Evolutionary conservation across 1,140 invertebrate genomes (phyloP).

Genomic region (Vollenhovia emeryi): DNA sequence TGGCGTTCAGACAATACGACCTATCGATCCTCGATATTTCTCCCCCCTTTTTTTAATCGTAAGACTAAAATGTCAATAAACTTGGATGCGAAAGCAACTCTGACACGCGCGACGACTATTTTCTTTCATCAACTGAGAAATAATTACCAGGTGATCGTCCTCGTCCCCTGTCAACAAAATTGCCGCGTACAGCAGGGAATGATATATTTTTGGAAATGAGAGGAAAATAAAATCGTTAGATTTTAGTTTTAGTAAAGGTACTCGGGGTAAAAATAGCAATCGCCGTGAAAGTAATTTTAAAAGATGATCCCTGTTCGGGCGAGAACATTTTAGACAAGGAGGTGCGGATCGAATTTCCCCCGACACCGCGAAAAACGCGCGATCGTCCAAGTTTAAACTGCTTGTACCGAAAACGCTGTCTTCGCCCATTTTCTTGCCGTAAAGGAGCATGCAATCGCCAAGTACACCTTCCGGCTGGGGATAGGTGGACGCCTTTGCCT

Average conservation of each 20-base stretch:
- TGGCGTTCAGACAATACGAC: not conserved
- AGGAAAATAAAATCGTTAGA: not conserved
- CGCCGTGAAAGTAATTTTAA: not conserved
- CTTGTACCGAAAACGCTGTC: slow-evolving; percentile 95
- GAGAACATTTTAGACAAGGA: not conserved
- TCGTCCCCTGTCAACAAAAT: not conserved
- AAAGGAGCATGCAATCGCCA: slow-evolving; percentile 98
- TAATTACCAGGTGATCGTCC: not conserved
- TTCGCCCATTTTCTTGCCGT: slow-evolving; percentile 98
- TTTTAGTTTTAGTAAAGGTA: not conserved
- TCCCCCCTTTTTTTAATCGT: not conserved
- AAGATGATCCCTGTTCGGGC: not conserved
- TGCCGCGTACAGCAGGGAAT: not conserved
- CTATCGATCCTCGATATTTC: slow-evolving; percentile 5
- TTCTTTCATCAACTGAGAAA: not conserved
- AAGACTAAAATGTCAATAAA: slow-evolving; percentile 2
- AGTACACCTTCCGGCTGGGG: slow-evolving; percentile 99
- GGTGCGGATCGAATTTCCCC: not conserved
- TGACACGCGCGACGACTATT: not conserved
- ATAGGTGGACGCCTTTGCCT: slow-evolving; percentile 96
- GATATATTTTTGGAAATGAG: not conserved
- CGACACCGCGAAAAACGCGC: not conserved
- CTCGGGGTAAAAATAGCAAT: not conserved
- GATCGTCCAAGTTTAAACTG: not conserved
- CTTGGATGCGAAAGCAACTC: not conserved